Base-by-base conservation (phyloP, 2,888 invertebrate genomes). In the Eulithis testata region DNA sequence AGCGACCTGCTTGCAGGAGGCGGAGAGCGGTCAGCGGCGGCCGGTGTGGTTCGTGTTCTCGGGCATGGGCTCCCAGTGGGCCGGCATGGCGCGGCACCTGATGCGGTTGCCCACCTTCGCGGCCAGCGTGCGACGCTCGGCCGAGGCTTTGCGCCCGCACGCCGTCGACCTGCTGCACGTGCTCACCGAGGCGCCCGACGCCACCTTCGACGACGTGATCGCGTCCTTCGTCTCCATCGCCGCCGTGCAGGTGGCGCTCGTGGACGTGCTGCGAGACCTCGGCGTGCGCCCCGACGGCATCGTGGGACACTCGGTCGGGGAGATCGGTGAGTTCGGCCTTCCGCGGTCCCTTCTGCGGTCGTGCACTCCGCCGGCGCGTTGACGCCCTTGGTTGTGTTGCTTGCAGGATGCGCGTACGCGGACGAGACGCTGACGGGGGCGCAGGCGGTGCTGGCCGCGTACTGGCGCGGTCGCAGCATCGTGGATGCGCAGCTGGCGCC, bases 11-110 rank as follows among this genome's bases (percentile, higher is more conserved):
- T 0, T 12, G 53, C 82, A 87, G 88, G 87, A 88, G 71, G 31
- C 80, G 78, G 85, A 86, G 70, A 80, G 84, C 62, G 91, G 94
- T 50, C 94, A 95, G 70, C 95, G 97, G 11, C 95, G 97, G 11
- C 98, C 99, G 0, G 91, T 99, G 62, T 99, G 99, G 98, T 99
- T 95, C 88, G 95, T 99, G 70, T 99, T 98, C 92, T 97, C 98
- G 53, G 99, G 99, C 66, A 99, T 99, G 99, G 99, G 99, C 11
- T 96, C 97, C 50, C 99, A 99, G 91, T 99, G 99, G 99, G 94
- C 97, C 55, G 98, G 98, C 78, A 99, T 99, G 99, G 99, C 96
- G 11, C 96, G 96, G 81, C 95, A 96, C 66, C 94, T 99, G 73
- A 96, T 99, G 95, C 90, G 94, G 69, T 93, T 99, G 70, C 97